Base-by-base conservation (phyloP, 2,888 invertebrate species). In the Tipula unca region DNA sequence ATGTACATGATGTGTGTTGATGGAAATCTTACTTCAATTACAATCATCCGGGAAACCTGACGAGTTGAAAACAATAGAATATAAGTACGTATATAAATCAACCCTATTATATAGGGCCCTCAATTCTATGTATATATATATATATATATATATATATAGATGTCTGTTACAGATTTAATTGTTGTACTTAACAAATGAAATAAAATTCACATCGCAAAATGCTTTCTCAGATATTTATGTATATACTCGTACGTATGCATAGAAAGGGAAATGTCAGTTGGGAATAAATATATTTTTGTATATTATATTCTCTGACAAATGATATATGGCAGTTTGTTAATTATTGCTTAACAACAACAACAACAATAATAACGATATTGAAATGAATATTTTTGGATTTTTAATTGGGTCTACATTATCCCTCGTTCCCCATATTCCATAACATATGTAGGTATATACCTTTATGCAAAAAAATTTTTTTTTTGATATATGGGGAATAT, bases 261-360 rank as follows among this genome's bases (percentile, higher is more conserved):
- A 69, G 69, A 69, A 69, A 69, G 69, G 69, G 69, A 69, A 69
- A 69, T 69, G 69, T 69, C 69, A 69, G 69, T 69, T 69, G 69
- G 69, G 69, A 69, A 69, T 8, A 69, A 69, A 10, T 69, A 25
- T 25, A 25, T 48, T 17, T 48, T 48, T 25, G n/a, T 48, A 48
- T 10, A 39, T 48, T n/a, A n/a, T n/a, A n/a, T n/a, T n/a, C n/a
- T 69, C 69, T 69, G 69, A 69, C 69, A 69, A 69, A 69, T 69
- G 69, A 69, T 69, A 69, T 69, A 69, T 69, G 69, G 69, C 69
- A 69, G 69, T 69, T 69, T 69, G 69, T 69, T 69, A 69, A 69
- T 69, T 69, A 69, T 69, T 69, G 69, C 10, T 54, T 25, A 69
- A 69, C 69, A 69, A 69, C 69, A 69, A 69, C 69, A 69, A 69